A percentile compares a stretch with the other conserved stretches of the same genome.
phyloP scores from a whole-genome alignment of 2,888 invertebrate genomes.

The Drosophila formosana region DNA sequence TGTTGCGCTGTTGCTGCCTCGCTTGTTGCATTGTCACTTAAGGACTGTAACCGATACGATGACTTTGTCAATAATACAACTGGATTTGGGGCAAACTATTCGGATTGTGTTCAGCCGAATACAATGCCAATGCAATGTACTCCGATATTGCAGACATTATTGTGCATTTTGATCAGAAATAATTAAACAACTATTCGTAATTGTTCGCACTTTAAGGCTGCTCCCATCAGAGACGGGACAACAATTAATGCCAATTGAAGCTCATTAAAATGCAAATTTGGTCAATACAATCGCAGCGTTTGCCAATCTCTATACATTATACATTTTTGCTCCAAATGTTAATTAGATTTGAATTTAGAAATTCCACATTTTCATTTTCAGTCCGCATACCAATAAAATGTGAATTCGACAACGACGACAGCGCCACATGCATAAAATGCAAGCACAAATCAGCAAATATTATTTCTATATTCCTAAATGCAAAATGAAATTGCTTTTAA shows the following conservation, averaged over 20 bases:
- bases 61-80: slow-evolving; percentile 51
- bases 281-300: slow-evolving; percentile 20
- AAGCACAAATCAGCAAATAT: slow-evolving; percentile 69
- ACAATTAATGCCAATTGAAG: slow-evolving; percentile 67
- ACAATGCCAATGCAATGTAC: neutral
- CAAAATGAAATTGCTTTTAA: slow-evolving; percentile 55
- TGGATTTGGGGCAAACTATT: slow-evolving; percentile 22
- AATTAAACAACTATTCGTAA: slow-evolving; percentile 9
- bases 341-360: slow-evolving; percentile 68
- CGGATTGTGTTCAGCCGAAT: neutral
- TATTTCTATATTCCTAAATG: slow-evolving; percentile 48
- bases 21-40: slow-evolving; percentile 74
- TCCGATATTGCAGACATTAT: neutral
- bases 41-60: slow-evolving; percentile 59
- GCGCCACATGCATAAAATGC: slow-evolving; percentile 59
- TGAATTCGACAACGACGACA: slow-evolving; percentile 43
- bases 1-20: slow-evolving; percentile 62
- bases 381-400: slow-evolving; percentile 46
- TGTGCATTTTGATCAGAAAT: slow-evolving; percentile 2
- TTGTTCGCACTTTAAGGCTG: slow-evolving; percentile 3
- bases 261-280: slow-evolving; percentile 72
- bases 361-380: slow-evolving; percentile 38
- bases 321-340: slow-evolving; percentile 61
- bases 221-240: slow-evolving; percentile 8
- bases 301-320: slow-evolving; percentile 26